Conservation (phyloP, 2,888 invertebrate genomes). For the Hydrotaea diabolus region DNA sequence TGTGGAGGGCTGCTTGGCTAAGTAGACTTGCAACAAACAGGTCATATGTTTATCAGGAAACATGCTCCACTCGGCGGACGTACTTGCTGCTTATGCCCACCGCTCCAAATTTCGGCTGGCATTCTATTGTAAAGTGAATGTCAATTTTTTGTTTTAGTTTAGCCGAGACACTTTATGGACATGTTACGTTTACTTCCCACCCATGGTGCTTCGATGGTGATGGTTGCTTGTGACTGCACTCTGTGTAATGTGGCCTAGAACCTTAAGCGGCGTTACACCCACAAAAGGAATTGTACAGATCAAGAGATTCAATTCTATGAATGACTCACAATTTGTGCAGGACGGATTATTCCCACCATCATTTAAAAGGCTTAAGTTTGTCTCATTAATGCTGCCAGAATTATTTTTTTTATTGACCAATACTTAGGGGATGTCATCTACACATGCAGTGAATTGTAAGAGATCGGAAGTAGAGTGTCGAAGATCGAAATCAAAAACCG, state of each 20-base stretch:
- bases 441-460: too few species aligned
- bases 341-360: too few species aligned
- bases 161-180: slow-evolving; percentile 15
- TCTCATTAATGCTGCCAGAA: too few species aligned
- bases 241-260: slow-evolving; percentile 12
- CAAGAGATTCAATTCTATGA: neutral
- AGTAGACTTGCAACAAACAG: slow-evolving; percentile 28
- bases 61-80: slow-evolving; percentile 16
- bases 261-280: slow-evolving; percentile 5
- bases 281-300: neutral
- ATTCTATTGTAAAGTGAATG: slow-evolving; percentile 61
- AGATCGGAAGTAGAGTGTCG: too few species aligned
- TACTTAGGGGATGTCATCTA: too few species aligned
- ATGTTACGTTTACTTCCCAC: slow-evolving; percentile 38
- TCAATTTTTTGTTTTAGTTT: slow-evolving; percentile 32
- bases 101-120: slow-evolving; percentile 27
- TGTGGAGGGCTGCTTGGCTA: neutral
- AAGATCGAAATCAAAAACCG: too few species aligned
- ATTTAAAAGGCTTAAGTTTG: too few species aligned
- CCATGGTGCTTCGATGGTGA: slow-evolving; percentile 39
- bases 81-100: neutral
- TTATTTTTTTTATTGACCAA: too few species aligned
- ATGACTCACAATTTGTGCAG: too few species aligned
- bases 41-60: slow-evolving; percentile 57
- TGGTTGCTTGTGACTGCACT: neutral